Evolutionary conservation across 1,140 invertebrate species (phyloP), one percentile per base, ranked within the genome.

Genomic region (Drosophila repleta): DNA sequence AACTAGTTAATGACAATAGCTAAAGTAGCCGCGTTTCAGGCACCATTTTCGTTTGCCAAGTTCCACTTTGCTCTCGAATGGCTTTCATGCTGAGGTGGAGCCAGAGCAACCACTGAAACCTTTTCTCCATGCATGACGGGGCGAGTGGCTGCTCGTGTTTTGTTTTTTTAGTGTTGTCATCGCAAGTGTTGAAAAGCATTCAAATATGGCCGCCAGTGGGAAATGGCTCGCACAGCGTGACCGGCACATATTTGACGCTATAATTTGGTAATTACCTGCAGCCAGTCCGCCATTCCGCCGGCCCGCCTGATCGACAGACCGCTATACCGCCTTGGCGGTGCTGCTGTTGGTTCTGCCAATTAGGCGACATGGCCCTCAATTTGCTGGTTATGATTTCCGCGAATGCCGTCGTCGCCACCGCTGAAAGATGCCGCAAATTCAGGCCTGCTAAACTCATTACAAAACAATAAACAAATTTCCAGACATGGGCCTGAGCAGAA

Each of bases 391-490:
- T 85, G 81, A 83, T 79, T 87, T 87, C 83, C 76, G 75, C 75
- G 83, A 87, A 87, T 76, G 75, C 71, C 60, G 52, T 41, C n/a
- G 32, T 6, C 29, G 29, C 71, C 60, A 48, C 39, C 11, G 56
- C 46, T 58, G 58, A 88, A 85, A 88, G 83, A 83, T 79, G 83
- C 83, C 83, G 83, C 75, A 51, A 52, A 66, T 60, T 64, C 64
- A 20, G 58, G 26, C 37, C 70, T 29, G 64, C 58, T 76, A 87
- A 71, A 79, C 83, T 88, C 83, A 88, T 88, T 88, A 88, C 84
- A 88, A 88, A 88, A 88, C 83, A 88, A 88, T 88, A 88, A 88
- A 88, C 83, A 88, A 88, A 88, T 88, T 88, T 88, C 83, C 84
- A 88, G 83, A 88, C 83, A 88, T 76, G 75, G 64, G 26, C 18